Base-by-base conservation (phyloP, 2,113 vertebrate genomes). In the Bombycilla garrulus region DNA sequence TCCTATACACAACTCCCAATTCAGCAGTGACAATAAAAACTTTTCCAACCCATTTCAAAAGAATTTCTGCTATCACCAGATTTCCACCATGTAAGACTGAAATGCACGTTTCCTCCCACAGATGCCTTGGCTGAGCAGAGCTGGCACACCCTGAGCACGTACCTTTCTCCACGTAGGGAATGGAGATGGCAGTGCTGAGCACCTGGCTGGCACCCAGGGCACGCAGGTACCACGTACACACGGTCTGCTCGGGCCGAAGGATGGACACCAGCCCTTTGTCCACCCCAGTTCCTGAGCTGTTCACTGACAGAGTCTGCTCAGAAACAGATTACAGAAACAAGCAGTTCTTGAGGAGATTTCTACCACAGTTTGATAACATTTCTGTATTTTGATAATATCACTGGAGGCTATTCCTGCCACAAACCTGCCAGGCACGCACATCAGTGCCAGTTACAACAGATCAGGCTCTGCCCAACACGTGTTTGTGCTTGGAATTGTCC, bases 251-350 rank as follows among this genome's bases (percentile, higher is more conserved):
- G 0, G 95, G 98, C 38, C 51, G 85, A 6, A 99, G 98, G 42
- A 96, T 25, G 10, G 98, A 99, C 92, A 99, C 97, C 64, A 99
- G 97, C 9, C 99, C 99, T 4, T 56, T 93, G 96, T 99, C 99
- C 12, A 73, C 95, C 11, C 98, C 98, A 1, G 96, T 98, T 73
- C 95, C 96, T 0, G 98, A 99, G 31, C 76, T 93, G 73, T 97
- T 98, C 10, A 33, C 57, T 9, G 48, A 96, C 0, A 97, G 94
- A 11, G 95, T 85, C 98, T 99, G 95, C 35, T 83, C 79, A 88
- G 19, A 72, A 86, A 76, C 38, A 77, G 20, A 15, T 8, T 1
- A 69, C 0, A 54, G 10, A 35, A 84, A 40, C 24, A 73, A 79
- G 9, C 2, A 81, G 26, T 19, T 76, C 23, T 12, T 24, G 15